phyloP scores from a whole-genome alignment of 2,888 invertebrate genomes.

The Lepeophtheirus nordmannii region DNA sequence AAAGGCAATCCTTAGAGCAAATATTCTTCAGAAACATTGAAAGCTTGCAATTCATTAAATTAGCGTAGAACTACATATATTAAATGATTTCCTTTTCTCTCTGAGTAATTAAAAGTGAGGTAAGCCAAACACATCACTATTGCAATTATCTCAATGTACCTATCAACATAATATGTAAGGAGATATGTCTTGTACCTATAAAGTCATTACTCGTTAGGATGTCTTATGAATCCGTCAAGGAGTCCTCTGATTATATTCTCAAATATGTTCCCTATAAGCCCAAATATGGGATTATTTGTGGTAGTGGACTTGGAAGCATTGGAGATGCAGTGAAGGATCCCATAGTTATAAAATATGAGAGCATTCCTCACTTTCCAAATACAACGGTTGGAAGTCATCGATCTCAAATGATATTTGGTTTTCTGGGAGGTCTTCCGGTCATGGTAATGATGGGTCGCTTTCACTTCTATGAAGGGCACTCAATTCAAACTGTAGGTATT shows the following conservation, averaged over 20 bases:
- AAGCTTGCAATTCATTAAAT: too few species aligned
- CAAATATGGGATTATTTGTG: slow-evolving; percentile 41
- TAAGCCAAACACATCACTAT: too few species aligned
- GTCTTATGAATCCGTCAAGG: background rate
- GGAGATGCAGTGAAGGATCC: slow-evolving; percentile 34
- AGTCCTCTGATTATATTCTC: background rate
- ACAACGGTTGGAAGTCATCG: slow-evolving; percentile 39
- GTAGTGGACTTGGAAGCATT: slow-evolving; percentile 40
- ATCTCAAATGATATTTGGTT: slow-evolving; percentile 47
- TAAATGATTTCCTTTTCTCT: too few species aligned
- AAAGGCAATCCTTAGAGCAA: too few species aligned
- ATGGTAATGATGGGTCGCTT: slow-evolving; percentile 97
- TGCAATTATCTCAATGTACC: too few species aligned
- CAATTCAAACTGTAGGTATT: slow-evolving; percentile 58
- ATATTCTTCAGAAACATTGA: too few species aligned
- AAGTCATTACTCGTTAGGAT: background rate
- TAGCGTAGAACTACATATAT: too few species aligned
- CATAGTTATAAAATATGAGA: slow-evolving; percentile 36
- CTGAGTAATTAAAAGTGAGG: too few species aligned
- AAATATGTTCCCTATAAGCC: slow-evolving; percentile 31
- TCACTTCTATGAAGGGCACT: slow-evolving; percentile 93
- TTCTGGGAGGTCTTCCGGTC: slow-evolving; percentile 57
- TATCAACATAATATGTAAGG: too few species aligned
- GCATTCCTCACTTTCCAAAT: slow-evolving; percentile 41
- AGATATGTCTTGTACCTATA: too few species aligned